These are phyloP conservation scores for Lates japonicus DNA, from an alignment of 2,797 vertebrate genomes.

Conservation along the genomic window DNA sequence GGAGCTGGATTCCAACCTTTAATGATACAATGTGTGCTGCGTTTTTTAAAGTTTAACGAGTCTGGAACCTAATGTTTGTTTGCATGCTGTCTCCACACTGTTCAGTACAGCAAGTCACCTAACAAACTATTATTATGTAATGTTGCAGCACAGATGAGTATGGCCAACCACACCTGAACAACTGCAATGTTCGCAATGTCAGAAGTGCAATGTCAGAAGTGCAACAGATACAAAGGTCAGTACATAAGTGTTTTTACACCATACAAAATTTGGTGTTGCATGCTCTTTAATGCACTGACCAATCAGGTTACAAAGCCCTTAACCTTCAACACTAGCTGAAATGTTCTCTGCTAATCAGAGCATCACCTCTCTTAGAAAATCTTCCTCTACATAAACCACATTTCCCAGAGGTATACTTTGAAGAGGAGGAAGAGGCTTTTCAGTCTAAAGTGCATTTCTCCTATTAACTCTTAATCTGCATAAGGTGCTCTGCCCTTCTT, in stretches of 20 bases:
- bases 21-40: background rate
- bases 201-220: too few relatives aligned
- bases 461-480: conserved; percentile 27
- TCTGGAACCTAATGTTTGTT: background rate
- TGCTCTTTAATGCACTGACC: background rate
- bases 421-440: conserved; percentile 15
- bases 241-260: background rate
- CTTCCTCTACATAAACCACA: conserved; percentile 1
- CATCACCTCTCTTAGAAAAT: conserved; percentile 8
- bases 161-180: background rate
- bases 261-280: background rate
- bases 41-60: background rate
- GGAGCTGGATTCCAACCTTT: background rate
- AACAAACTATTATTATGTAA: background rate
- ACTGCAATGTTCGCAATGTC: background rate
- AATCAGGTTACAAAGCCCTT: background rate
- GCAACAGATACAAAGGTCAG: conserved; percentile 1
- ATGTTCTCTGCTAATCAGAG: conserved; percentile 29
- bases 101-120: background rate
- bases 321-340: conserved; percentile 5
- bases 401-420: background rate
- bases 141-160: background rate
- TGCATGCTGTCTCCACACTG: background rate
- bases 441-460: background rate
- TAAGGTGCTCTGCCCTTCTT: background rate